Base-by-base conservation (phyloP, 2,888 invertebrate genomes). In the Patella depressa region DNA sequence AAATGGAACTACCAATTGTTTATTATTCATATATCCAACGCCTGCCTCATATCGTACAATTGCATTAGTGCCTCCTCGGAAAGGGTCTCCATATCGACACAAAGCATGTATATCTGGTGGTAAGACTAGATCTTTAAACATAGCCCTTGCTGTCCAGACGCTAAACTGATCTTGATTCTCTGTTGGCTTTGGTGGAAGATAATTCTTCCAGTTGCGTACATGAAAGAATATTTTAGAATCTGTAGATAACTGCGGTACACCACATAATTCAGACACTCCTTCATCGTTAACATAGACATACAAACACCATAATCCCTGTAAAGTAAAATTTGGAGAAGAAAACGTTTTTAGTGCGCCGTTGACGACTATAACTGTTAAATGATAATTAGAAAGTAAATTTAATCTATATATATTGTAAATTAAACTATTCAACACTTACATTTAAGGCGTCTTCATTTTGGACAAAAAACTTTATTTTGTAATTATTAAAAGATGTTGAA, bases 41-140 rank as follows among this genome's bases (percentile, higher is more conserved):
- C 83, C 86, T 29, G 82, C 84, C 53, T 86, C 86, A 74, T 85
- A 87, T 53, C 78, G 71, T 3, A 85, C 76, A 53, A 87, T 81
- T 14, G 83, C 78, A 75, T 85, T 85, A 17, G 77, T 78, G 14
- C 84, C 85, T 24, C 84, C 84, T 14, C 80, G 77, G 80, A 85
- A 86, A 14, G 84, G 85, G 15, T 79, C 74, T n/a, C 86, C 87
- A 79, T 82, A 84, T 24, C 86, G 78, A 77, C 86, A 87, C 15
- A 79, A 72, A 2, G 80, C 74, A 3, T 78, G 74, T 2, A 76
- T 71, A 11, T 65, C 76, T 17, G 86, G 85, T 2, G 87, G 87
- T 72, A 86, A 78, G 29, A 82, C 72, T 0, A 87, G 71, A 17
- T 80, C 69, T 19, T 76, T 78, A 70, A 86, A 83, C 17, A 71